Evolutionary conservation across 2,797 vertebrate species (phyloP), one percentile per base, ranked within the genome.

Genomic region (Cossypha polioptera): DNA sequence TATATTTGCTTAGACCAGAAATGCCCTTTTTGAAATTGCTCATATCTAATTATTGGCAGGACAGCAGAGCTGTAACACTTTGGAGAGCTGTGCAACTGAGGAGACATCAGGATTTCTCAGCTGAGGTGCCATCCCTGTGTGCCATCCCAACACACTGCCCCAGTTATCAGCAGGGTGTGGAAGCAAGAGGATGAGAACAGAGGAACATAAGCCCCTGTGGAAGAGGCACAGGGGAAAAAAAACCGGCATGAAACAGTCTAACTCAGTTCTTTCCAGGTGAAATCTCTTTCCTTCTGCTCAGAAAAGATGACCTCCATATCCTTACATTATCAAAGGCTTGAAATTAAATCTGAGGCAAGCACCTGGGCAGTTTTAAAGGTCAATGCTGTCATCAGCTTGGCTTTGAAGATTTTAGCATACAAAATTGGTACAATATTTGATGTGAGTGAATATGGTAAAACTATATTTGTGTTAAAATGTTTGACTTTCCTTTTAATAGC

Each of bases 341-440:
- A 86, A 94, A 69, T 20, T 82, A 90, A 92, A 55, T 28, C 54
- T 62, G 58, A 94, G 54, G 18, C 12, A 13, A 92, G 50, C 42
- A 88, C 13, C 3, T 5, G 2, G 45, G 31, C 35, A 78, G 50
- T 90, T 89, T 51, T 85, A 54, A 92, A 94, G 81, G 42, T 86
- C 87, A 81, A 5, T 25, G 48, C 29, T 68, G 75, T 88, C 61
- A 75, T 90, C 79, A 81, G 22, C 58, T 86, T 58, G 18, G 15
- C 55, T 94, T 61, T 72, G 69, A 92, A 86, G 76, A 54, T 68
- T 90, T 91, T 65, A 86, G 10, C 38, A 29, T 38, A 16, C 17
- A 78, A 84, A 95, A 84, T 88, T 84, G 79, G 20, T 84, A 72
- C 48, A 93, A 50, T 79, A 92, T 59, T 93, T 65, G 40, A 67